phyloP scores from a whole-genome alignment of 2,888 invertebrate genomes.

The Drosophila mercatorum region DNA sequence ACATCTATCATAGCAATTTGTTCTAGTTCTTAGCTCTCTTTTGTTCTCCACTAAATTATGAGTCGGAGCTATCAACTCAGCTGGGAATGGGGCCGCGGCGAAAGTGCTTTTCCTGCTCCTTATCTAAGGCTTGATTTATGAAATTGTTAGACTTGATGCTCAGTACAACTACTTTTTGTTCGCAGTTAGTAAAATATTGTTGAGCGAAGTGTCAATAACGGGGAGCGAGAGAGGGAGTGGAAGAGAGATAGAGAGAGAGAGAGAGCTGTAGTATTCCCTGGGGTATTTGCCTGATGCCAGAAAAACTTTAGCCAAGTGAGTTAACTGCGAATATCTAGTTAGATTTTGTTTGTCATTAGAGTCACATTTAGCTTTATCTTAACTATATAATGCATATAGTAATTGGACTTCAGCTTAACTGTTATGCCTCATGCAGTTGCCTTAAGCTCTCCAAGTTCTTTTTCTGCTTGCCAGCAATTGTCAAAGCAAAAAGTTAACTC shows the following conservation, averaged over 20 bases:
- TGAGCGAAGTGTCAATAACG: constrained; percentile 3
- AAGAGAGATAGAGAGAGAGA: background rate
- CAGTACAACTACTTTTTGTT: constrained; percentile 7
- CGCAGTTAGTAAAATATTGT: constrained; percentile 11
- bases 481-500: constrained; percentile 16
- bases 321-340: background rate
- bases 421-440: background rate
- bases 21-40: constrained; percentile 17
- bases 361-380: background rate
- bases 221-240: background rate
- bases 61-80: constrained; percentile 26
- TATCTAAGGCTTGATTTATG: constrained; percentile 38
- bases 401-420: background rate
- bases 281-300: background rate
- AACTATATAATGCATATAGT: background rate
- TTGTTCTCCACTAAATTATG: constrained; percentile 28
- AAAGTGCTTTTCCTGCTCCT: constrained; percentile 7
- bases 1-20: constrained; percentile 33
- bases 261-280: background rate
- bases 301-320: background rate
- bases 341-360: background rate
- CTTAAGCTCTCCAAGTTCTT: background rate
- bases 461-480: background rate
- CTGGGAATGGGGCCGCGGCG: constrained; percentile 20
- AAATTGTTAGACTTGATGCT: background rate